Evolutionary conservation across 2,797 vertebrate genomes (phyloP), one percentile per base, ranked within the genome.

Genomic region (Falco novaeseelandiae): DNA sequence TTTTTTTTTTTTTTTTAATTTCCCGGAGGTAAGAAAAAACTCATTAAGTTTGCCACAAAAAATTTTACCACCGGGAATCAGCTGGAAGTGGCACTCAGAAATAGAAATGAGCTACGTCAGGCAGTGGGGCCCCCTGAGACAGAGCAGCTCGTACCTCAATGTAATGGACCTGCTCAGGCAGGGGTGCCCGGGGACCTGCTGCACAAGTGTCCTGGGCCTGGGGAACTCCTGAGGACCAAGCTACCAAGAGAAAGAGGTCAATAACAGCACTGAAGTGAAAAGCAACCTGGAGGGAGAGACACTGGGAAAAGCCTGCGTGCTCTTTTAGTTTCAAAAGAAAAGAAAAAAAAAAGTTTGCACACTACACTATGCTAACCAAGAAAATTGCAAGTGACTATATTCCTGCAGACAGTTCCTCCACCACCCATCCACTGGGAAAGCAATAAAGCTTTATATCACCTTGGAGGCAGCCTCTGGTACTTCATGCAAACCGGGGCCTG

Each of bases 241-340:
- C 42, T 62, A 84, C 58, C 48, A 15, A 52, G 90, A 95, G 62
- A 89, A 93, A 93, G n/a, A 79, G 82, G 61, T 54, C 72, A 95
- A 15, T 23, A 93, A 40, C 55, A 83, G 57, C 18, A 4, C 13
- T 17, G 7, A 14, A 86, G 57, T 44, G 77, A 38, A 46, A 89
- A 67, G 34, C 40, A 12, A 14, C 55, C 29, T 34, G 32, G 65
- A 90, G 58, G 1, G 12, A 80, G 66, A 87, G 20, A 49, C 11
- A 26, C 20, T 0, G 1, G 36, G 48, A 90, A 87, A 34, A 61
- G 34, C 63, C 49, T 74, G 42, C 23, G 87, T 6, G 0, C 2
- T 55, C 32, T 52, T 55, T 36, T 27, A 38, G 19, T 21, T 58
- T 49, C 27, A 25, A 34, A 21, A 58, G 44, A 21, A 1, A 9